These are phyloP conservation scores for Coelinius sp. DNA, from an alignment of 2,888 invertebrate species.

Conservation along the genomic window DNA sequence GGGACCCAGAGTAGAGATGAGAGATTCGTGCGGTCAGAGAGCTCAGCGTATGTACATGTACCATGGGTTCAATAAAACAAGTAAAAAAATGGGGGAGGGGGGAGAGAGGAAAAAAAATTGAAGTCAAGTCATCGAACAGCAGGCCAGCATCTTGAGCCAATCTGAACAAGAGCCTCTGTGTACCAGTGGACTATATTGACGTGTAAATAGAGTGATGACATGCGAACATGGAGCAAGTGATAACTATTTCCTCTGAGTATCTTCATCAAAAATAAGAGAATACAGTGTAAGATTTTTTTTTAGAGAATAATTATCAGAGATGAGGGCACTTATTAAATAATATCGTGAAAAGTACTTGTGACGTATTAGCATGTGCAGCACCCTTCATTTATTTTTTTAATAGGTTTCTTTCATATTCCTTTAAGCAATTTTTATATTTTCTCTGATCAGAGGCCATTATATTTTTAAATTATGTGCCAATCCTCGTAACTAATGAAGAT, in stretches of 20 bases:
- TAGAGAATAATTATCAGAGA: background rate
- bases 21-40: constrained; percentile 9
- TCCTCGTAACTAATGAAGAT: no score
- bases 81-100: background rate
- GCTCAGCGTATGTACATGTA: background rate
- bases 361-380: background rate
- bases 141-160: constrained; percentile 21
- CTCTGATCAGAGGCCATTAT: no score
- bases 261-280: background rate
- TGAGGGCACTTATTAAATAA: background rate
- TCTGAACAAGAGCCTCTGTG: background rate
- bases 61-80: background rate
- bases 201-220: constrained; percentile 2
- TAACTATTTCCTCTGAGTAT: background rate
- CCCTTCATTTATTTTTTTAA: no score
- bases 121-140: constrained; percentile 41
- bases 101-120: background rate
- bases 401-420: no score
- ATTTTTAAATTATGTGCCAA: no score
- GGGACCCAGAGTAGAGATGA: constrained; percentile 10
- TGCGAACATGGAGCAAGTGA: background rate
- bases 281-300: background rate
- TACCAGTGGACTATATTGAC: background rate
- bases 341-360: background rate
- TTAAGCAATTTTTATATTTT: no score